A percentile compares a stretch with the other conserved stretches of the same genome.
Conservation (phyloP, 2,113 vertebrate species). For the Pygoscelis antarcticus region DNA sequence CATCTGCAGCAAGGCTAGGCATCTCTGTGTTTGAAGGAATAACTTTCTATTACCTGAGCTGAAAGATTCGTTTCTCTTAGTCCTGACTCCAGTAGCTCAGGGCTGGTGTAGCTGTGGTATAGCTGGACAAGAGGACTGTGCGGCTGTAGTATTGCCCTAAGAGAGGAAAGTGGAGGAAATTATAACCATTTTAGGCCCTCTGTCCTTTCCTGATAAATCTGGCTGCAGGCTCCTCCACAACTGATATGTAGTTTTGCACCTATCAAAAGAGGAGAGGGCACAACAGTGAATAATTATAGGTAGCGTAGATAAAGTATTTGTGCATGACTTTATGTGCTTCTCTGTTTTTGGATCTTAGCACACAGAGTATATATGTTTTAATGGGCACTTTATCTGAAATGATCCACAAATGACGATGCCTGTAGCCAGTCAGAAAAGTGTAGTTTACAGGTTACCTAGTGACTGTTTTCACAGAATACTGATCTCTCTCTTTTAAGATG, state of each 20-base stretch:
- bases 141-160: neutral
- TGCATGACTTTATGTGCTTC: neutral
- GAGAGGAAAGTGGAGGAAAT: neutral
- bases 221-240: neutral
- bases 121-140: neutral
- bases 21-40: neutral
- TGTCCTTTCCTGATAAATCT: neutral
- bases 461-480: neutral
- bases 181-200: neutral
- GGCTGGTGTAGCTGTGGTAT: neutral
- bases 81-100: neutral
- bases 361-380: neutral
- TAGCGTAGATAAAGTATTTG: neutral
- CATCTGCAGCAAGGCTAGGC: neutral
- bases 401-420: neutral
- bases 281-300: neutral
- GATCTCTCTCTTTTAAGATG: neutral
- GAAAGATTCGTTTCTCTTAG: neutral
- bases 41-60: neutral
- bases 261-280: neutral
- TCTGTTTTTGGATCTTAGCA: neutral
- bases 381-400: neutral
- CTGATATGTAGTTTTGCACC: rapidly evolving
- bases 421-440: neutral
- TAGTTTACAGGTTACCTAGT: neutral